phyloP scores from a whole-genome alignment of 2,888 invertebrate species.

The Nemotelus nigrinus region DNA sequence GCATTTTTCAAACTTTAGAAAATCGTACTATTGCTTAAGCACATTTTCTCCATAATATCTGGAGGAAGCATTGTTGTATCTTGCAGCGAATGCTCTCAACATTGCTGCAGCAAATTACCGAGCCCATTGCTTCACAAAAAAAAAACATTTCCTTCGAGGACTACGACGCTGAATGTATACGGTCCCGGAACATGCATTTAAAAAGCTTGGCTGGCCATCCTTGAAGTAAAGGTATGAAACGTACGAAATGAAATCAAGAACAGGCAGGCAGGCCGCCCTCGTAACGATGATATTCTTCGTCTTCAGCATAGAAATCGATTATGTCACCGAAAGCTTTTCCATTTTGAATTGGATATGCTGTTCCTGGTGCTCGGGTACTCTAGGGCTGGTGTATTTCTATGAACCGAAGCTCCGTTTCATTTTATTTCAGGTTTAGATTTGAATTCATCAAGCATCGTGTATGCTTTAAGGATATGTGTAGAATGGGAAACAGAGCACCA shows the following conservation, averaged over 20 bases:
- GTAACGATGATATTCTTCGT: constrained; percentile 5
- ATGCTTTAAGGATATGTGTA: not conserved
- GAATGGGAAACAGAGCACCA: no score
- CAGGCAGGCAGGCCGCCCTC: not conserved
- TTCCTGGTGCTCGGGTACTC: not conserved
- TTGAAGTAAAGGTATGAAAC: not conserved
- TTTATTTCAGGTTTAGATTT: constrained; percentile 7
- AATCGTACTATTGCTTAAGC: no score
- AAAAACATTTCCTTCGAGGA: no score
- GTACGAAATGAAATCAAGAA: not conserved
- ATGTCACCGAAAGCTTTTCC: constrained; percentile 42
- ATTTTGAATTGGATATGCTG: constrained; percentile 25
- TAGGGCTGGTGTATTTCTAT: not conserved
- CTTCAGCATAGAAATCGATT: constrained; percentile 35
- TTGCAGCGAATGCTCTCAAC: no score
- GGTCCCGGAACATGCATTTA: not conserved
- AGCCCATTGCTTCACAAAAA: no score
- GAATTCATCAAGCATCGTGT: not conserved
- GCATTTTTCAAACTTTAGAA: no score
- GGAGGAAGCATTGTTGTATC: no score
- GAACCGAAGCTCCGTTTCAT: not conserved
- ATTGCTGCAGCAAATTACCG: no score
- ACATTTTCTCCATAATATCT: no score
- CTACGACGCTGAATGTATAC: no score
- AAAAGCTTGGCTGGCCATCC: constrained; percentile 3